Evolutionary conservation across 2,797 vertebrate species (phyloP).

Genomic region (Rhodeus uyekii): DNA sequence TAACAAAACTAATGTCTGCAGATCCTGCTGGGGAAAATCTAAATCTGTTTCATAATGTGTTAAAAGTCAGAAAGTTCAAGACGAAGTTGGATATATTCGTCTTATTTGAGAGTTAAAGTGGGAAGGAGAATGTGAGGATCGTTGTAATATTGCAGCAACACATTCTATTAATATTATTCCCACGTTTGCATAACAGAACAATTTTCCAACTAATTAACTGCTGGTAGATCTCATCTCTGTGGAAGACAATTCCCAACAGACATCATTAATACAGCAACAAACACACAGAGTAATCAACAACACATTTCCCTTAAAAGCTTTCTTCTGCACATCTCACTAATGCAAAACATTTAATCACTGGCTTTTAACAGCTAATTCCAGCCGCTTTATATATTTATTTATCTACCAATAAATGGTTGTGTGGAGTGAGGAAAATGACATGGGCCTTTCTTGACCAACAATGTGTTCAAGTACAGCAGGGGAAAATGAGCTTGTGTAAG

Average conservation of each 20-base stretch:
- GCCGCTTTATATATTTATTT: conserved; percentile 14
- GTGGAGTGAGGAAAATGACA: background rate
- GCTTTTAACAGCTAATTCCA: conserved; percentile 11
- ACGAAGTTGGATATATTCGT: background rate
- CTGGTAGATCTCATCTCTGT: conserved; percentile 43
- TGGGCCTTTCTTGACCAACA: too few species aligned
- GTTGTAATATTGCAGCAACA: background rate
- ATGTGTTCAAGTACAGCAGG: background rate
- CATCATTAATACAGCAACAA: conserved; percentile 66
- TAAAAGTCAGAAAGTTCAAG: background rate
- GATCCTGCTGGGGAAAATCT: background rate
- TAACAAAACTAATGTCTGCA: background rate
- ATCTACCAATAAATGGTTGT: background rate
- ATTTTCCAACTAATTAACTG: conserved; percentile 43
- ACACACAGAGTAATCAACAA: conserved; percentile 60
- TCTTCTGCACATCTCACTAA: conserved; percentile 22
- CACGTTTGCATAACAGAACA: conserved; percentile 44
- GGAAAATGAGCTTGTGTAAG: background rate
- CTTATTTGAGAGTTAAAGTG: background rate
- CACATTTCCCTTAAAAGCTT: conserved; percentile 53
- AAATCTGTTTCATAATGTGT: background rate
- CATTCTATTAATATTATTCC: conserved; percentile 47
- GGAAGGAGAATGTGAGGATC: background rate
- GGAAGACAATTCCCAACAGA: conserved; percentile 57
- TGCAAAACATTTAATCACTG: conserved; percentile 1